Percentiles rank a stretch among this genome's conserved stretches.
Conservation (phyloP, 2,888 invertebrate species). For the Acronicta leporina region DNA sequence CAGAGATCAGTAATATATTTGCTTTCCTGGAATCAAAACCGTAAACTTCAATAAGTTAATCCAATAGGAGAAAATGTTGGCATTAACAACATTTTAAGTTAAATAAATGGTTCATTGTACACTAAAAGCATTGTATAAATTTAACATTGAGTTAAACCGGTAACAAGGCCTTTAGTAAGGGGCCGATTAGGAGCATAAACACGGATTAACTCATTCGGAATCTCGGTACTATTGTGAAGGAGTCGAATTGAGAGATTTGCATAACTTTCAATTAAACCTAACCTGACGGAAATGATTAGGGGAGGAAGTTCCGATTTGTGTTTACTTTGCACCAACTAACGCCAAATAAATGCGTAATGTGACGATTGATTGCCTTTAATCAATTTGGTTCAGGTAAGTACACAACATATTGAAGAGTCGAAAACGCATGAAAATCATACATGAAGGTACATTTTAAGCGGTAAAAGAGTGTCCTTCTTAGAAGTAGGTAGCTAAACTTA, state of each 20-base stretch:
- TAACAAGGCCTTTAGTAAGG: conserved; percentile 85
- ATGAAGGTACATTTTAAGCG: too few relatives aligned
- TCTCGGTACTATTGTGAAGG: conserved; percentile 87
- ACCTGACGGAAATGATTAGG: conserved; percentile 86
- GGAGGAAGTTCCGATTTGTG: conserved; percentile 76
- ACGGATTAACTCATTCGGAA: conserved; percentile 89
- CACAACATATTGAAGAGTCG: not conserved
- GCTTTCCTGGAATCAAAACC: conserved; percentile 33
- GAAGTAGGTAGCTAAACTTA: not conserved
- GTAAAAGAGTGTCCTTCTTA: too few relatives aligned
- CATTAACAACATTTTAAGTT: conserved; percentile 75
- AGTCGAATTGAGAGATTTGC: conserved; percentile 88
- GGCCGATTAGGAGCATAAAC: conserved; percentile 88
- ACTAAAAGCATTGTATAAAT: conserved; percentile 86
- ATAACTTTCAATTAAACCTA: conserved; percentile 88
- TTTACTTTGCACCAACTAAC: conserved; percentile 49
- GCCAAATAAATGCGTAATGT: conserved; percentile 24
- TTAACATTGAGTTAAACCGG: conserved; percentile 84
- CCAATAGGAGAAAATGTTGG: conserved; percentile 68
- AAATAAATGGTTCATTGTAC: conserved; percentile 79
- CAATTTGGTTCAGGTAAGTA: not conserved
- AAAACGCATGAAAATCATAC: not conserved
- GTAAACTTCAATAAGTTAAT: conserved; percentile 59
- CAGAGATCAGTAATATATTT: conserved; percentile 15
- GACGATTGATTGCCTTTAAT: conserved; percentile 18